These are phyloP conservation scores for Gryllus longicercus DNA, from an alignment of 2,888 invertebrate species.

Conservation along the genomic window DNA sequence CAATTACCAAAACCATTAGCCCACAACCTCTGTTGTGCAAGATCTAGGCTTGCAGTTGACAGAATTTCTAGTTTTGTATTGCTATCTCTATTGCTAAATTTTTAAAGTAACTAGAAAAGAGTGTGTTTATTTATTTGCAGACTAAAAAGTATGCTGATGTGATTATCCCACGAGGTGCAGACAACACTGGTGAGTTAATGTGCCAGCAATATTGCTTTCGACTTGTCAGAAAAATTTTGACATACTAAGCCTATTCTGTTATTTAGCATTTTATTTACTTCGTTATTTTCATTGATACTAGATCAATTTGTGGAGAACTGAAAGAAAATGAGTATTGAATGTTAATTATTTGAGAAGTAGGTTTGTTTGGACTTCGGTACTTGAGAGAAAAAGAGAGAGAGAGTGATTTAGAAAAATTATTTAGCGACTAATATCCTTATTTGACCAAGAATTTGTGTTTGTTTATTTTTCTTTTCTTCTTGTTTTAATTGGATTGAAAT, in stretches of 20 bases:
- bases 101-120: neutral
- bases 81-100: neutral
- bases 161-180: constrained; percentile 97
- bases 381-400: too few relatives aligned
- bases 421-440: too few relatives aligned
- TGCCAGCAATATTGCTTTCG: neutral
- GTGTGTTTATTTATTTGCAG: constrained; percentile 54
- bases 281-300: constrained; percentile 27
- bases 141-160: constrained; percentile 99
- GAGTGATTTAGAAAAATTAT: too few relatives aligned
- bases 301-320: neutral
- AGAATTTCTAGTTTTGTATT: neutral
- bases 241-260: neutral
- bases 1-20: too few relatives aligned
- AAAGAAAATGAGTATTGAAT: too few relatives aligned
- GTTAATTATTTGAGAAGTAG: too few relatives aligned
- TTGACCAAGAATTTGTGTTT: too few relatives aligned
- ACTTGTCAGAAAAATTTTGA: neutral
- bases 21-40: too few relatives aligned
- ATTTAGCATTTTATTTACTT: constrained; percentile 27
- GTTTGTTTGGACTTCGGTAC: too few relatives aligned
- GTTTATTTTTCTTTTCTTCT: too few relatives aligned
- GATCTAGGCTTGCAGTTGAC: neutral
- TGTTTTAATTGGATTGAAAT: too few relatives aligned
- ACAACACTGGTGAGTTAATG: constrained; percentile 79